These are phyloP conservation scores for Caenorhabditis sp. DNA, from an alignment of 2,888 invertebrate genomes.

Conservation along the genomic window DNA sequence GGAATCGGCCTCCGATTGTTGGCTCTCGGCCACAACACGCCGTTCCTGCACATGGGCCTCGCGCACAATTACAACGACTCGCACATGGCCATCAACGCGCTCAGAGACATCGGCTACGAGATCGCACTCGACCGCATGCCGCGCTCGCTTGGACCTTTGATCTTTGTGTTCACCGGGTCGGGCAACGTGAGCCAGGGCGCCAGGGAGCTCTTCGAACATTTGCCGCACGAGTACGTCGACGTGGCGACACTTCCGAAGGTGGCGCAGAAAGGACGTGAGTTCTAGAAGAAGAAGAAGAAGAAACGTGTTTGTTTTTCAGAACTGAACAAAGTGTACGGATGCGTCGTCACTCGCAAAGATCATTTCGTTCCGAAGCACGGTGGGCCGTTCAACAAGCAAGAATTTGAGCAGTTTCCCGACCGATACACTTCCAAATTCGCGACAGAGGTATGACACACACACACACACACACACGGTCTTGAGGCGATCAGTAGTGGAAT, in stretches of 20 bases:
- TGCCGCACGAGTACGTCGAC: slow-evolving; percentile 97
- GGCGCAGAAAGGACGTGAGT: slow-evolving; percentile 93
- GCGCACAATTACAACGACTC: slow-evolving; percentile 98
- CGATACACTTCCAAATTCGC: slow-evolving; percentile 95
- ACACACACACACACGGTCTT: too few relatives aligned
- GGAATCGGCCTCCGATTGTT: slow-evolving; percentile 93
- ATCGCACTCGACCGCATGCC: slow-evolving; percentile 96
- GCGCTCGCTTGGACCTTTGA: slow-evolving; percentile 93
- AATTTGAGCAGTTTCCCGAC: slow-evolving; percentile 94
- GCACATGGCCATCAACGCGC: slow-evolving; percentile 96
- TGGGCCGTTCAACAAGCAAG: slow-evolving; percentile 90
- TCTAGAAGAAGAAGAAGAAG: background rate
- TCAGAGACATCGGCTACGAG: slow-evolving; percentile 98
- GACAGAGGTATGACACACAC: slow-evolving; percentile 85
- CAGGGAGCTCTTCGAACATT: slow-evolving; percentile 89
- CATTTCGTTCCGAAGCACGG: slow-evolving; percentile 92
- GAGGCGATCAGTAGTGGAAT: too few relatives aligned
- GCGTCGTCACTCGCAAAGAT: slow-evolving; percentile 93
- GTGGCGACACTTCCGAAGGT: slow-evolving; percentile 95
- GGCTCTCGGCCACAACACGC: slow-evolving; percentile 97
- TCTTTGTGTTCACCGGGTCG: slow-evolving; percentile 97
- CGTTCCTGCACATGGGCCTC: slow-evolving; percentile 98
- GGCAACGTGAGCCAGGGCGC: slow-evolving; percentile 92
- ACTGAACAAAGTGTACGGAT: slow-evolving; percentile 94
- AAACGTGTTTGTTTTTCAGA: slow-evolving; percentile 82